phyloP scores from a whole-genome alignment of 2,113 vertebrate genomes.

The Erythrocercus mccallii region DNA sequence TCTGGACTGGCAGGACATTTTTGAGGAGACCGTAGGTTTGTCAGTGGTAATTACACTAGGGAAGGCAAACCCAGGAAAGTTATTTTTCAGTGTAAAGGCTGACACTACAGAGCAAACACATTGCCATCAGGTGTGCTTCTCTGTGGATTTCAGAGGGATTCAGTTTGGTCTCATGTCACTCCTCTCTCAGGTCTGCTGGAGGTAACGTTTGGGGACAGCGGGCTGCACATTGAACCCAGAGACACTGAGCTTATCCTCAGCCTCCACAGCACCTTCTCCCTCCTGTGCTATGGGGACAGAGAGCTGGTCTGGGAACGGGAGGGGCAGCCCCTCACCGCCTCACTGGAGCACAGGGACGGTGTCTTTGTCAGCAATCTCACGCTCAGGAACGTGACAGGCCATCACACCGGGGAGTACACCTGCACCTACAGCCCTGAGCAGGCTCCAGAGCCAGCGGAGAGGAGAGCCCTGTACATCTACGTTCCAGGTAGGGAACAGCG shows the following conservation, averaged over 20 bases:
- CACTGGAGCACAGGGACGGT: neutral
- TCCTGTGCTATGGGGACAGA: constrained; percentile 77
- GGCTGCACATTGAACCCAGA: constrained; percentile 74
- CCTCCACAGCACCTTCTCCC: constrained; percentile 73
- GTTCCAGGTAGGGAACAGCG: constrained; percentile 82
- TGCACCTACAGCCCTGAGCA: constrained; percentile 70
- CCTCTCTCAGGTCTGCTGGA: constrained; percentile 53
- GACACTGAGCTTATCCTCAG: constrained; percentile 74
- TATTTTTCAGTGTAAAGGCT: neutral
- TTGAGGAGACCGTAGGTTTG: neutral
- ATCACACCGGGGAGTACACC: constrained; percentile 83
- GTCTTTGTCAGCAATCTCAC: constrained; percentile 74
- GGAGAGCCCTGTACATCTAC: constrained; percentile 78
- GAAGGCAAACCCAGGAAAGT: neutral
- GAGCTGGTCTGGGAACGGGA: constrained; percentile 75
- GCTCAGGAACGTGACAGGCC: constrained; percentile 78
- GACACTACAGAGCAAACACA: neutral
- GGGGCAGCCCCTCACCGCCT: neutral
- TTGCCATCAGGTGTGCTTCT: neutral
- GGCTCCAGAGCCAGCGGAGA: constrained; percentile 38
- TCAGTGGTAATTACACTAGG: neutral
- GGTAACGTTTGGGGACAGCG: neutral
- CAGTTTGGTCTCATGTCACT: neutral
- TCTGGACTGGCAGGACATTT: neutral
- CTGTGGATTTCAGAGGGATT: neutral